Base-by-base conservation (phyloP, 1,140 invertebrate species). In the Trichogramma pretiosum region DNA sequence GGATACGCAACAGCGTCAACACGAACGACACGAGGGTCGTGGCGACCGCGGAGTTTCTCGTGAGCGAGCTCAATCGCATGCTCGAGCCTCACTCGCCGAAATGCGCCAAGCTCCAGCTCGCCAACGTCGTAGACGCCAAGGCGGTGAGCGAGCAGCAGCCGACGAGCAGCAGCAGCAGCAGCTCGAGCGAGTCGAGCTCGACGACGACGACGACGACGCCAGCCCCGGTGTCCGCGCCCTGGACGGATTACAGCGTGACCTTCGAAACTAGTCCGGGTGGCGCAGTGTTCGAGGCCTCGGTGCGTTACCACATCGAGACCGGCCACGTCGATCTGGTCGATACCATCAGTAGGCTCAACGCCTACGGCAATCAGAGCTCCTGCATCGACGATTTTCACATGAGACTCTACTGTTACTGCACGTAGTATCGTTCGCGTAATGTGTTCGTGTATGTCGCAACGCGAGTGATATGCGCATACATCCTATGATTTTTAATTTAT, bases 341-440 rank as follows among this genome's bases (percentile, higher is more conserved):
- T 2, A 77, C 79, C 3, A 74, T 89, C 18, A 89, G 86, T 58
- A 74, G 87, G 19, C 73, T 89, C n/a, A 90, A 90, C 64, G 60
- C 83, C n/a, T 90, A 89, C 55, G 84, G 83, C 5, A 77, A 78
- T 46, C 85, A 89, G 63, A 88, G 86, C 65, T 72, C 72, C 52
- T 92, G 88, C 60, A 76, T 90, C 19, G 74, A 80, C 41, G 78
- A 88, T 56, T 83, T 80, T 55, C 74, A 78, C 54, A 70, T 89
- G 21, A 84, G 88, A 60, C 74, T 87, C 42, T 88, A 87, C 64
- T 88, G 86, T 68, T 87, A 80, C 61, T 88, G 86, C 56, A 44
- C 48, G 10, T 62, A 61, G 41, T 28, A 34, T n/a, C n/a, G n/a
- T n/a, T n/a, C n/a, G n/a, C n/a, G n/a, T n/a, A n/a, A n/a, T n/a